A percentile compares a stretch with the other conserved stretches of the same genome.
Conservation (phyloP, 2,113 vertebrate genomes). For the Colaptes auratus region DNA sequence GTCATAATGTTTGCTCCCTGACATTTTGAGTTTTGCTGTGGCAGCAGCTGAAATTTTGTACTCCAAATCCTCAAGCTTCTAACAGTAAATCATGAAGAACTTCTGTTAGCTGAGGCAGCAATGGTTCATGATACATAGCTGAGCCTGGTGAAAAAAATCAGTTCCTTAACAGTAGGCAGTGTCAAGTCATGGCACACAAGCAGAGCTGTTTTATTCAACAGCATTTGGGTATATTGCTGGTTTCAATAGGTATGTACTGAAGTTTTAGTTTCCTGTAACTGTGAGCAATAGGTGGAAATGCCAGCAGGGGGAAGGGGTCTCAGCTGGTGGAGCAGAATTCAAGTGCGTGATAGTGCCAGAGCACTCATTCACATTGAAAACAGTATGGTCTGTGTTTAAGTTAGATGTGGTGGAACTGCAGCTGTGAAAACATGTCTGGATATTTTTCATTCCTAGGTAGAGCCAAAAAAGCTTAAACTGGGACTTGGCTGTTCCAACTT, state of each 20-base stretch:
- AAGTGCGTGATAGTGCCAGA: neutral
- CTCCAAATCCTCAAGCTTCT: neutral
- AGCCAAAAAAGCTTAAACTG: neutral
- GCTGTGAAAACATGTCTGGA: accelerated
- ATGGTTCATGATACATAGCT: neutral
- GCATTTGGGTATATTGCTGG: neutral
- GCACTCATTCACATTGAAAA: neutral
- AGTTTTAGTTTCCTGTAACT: neutral
- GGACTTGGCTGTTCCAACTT: neutral
- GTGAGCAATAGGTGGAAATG: neutral
- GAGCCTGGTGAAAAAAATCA: neutral
- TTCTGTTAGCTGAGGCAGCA: neutral
- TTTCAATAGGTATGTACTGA: neutral
- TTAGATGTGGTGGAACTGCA: neutral
- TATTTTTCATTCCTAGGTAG: neutral
- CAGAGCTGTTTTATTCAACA: neutral
- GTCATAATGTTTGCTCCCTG: neutral
- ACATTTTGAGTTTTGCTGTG: neutral
- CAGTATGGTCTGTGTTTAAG: neutral
- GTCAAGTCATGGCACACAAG: neutral
- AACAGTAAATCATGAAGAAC: neutral
- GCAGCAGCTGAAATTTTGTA: slow-evolving; percentile 14
- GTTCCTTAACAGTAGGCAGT: neutral
- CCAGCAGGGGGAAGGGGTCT: neutral
- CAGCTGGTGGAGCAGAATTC: neutral